Evolutionary conservation across 2,113 vertebrate genomes (phyloP), one percentile per base, ranked within the genome.

Genomic region (Carassius gibelio): DNA sequence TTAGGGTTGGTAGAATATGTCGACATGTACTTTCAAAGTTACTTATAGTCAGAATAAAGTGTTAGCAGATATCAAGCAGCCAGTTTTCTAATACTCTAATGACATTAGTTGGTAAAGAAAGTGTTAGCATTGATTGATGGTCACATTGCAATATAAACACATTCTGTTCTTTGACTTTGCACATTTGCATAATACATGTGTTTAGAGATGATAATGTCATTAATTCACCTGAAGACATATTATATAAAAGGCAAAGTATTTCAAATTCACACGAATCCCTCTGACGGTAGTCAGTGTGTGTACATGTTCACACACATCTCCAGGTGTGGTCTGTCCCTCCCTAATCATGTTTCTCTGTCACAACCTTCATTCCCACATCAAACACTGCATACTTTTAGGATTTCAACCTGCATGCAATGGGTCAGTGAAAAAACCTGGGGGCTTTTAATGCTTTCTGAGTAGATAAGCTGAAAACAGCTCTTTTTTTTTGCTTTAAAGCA

Each of bases 291-390:
- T 8, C 19, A 59, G 57, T 59, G 3, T 8, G 19, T 59, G 57
- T 14, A 17, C 92, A 91, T 90, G 93, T 91, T 86, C 88, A 84
- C 87, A 91, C 93, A 93, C 87, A 92, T 92, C 87, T 84, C 80
- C 91, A 89, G 93, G 93, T 87, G 93, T 89, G 92, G 85, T 88
- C 69, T 74, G 83, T 80, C 74, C 85, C 84, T 88, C 86, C 83
- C 77, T 85, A 79, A 84, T 55, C 17, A 50, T 82, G 62, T 66
- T 79, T 87, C 15, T 84, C 81, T 80, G 75, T 57, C 64, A 61
- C 48, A 75, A 17, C 19, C 55, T 79, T 82, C 14, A 85, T 79
- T 86, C 62, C 66, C 52, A 87, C 75, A 88, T 90, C 81, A 81
- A 90, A 90, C 75, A 75, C 30, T 42, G 19, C 75, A 85, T 83